Evolutionary conservation across 2,113 vertebrate species (phyloP).

Genomic region (Deroptyus accipitrinus): DNA sequence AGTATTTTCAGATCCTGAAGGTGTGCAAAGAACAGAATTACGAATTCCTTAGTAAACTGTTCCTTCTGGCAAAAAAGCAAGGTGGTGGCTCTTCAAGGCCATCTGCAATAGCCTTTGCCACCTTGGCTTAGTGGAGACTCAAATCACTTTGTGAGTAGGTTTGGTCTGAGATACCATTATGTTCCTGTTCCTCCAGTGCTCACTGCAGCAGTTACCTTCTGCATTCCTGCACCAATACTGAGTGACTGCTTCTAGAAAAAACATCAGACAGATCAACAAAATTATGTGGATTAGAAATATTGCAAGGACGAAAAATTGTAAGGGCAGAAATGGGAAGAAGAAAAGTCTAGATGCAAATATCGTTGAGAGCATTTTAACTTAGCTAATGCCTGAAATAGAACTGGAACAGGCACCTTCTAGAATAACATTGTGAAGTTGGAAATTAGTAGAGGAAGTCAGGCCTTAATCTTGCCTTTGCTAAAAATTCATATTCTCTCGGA

Average conservation of each 20-base stretch:
- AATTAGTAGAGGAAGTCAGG: neutral
- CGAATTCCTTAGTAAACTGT: neutral
- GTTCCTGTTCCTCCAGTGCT: neutral
- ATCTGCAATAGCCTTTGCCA: neutral
- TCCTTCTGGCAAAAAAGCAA: neutral
- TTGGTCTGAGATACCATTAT: neutral
- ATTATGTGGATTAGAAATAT: neutral
- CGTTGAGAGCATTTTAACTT: neutral
- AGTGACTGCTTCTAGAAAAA: neutral
- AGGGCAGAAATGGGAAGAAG: neutral
- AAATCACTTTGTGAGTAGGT: neutral
- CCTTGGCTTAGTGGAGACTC: neutral
- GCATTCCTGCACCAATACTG: neutral
- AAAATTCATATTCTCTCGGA: neutral
- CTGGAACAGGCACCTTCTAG: neutral
- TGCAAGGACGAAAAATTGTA: fast-evolving
- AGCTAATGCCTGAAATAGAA: neutral
- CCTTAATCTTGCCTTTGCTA: neutral
- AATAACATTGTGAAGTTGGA: neutral
- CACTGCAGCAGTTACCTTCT: neutral
- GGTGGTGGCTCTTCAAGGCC: neutral
- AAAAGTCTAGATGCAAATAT: neutral
- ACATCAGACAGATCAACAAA: neutral
- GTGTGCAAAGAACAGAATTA: neutral
- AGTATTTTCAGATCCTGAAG: neutral